A percentile compares a stretch with the other conserved stretches of the same genome.
Evolutionary conservation across 1,140 invertebrate species (phyloP).

Genomic region (Hermatobates lingyangjiaoensis): DNA sequence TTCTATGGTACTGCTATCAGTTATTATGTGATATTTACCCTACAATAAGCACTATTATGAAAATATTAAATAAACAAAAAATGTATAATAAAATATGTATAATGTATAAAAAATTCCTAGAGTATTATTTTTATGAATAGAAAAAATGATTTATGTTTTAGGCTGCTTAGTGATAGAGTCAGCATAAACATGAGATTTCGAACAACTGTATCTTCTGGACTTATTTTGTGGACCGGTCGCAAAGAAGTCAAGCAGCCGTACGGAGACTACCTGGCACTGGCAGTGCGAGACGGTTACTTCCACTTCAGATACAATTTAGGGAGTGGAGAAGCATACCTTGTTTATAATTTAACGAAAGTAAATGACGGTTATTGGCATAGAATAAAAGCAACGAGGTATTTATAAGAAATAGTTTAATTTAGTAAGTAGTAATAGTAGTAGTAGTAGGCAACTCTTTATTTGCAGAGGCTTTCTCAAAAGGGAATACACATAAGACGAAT

Average conservation of each 20-base stretch:
- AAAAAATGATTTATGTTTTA: constrained; percentile 22
- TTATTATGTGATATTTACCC: too few relatives aligned
- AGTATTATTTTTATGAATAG: not conserved
- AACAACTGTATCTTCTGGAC: constrained; percentile 41
- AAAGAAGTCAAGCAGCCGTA: constrained; percentile 33
- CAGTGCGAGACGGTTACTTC: constrained; percentile 54
- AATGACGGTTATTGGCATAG: constrained; percentile 86
- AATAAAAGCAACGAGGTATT: constrained; percentile 66
- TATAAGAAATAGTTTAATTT: too few relatives aligned
- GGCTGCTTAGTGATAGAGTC: constrained; percentile 54
- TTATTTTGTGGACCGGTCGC: constrained; percentile 79
- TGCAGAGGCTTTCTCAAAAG: not conserved
- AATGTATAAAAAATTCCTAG: too few relatives aligned
- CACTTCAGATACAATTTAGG: constrained; percentile 53
- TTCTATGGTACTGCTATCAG: too few relatives aligned
- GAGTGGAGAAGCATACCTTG: constrained; percentile 55
- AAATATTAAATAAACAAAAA: too few relatives aligned
- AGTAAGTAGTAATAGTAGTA: not conserved
- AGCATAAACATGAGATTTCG: constrained; percentile 65
- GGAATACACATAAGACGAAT: too few relatives aligned
- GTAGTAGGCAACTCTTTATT: too few relatives aligned
- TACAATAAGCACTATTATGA: too few relatives aligned
- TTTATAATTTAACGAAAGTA: constrained; percentile 68
- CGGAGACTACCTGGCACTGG: constrained; percentile 58
- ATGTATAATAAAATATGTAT: too few relatives aligned